Evolutionary conservation across 2,888 invertebrate species (phyloP), one percentile per base, ranked within the genome.

Genomic region (Trilocha varians): DNA sequence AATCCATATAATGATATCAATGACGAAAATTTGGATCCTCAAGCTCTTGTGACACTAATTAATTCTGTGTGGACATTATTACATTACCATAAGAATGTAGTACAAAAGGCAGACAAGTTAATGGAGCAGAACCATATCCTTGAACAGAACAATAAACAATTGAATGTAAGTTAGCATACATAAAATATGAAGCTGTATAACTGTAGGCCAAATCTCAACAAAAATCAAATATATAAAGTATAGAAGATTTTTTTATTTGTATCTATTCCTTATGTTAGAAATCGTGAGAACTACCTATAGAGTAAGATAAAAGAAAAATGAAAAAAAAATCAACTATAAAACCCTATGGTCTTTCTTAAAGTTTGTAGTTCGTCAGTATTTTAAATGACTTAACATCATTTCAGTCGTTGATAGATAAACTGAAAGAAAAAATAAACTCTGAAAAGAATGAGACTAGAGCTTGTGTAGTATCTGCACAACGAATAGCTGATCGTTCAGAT

Each of bases 401-500:
- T 25, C 42, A 84, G 84, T 62, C 54, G 13, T 51, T 63, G 41
- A 49, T 77, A 6, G 57, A 52, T n/a, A 70, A 55, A 41, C 47
- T 79, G 3, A 80, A 76, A 52, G 65, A 70, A 15, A 75, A 70
- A 50, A 55, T 83, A 32, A 65, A 50, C 44, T 47, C 45, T 3
- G 82, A 83, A 46, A 78, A 78, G 50, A 78, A 77, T 67, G 79
- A 82, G 57, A 65, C 83, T 2, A 75, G 65, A 50, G 76, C 83
- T 11, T 85, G 84, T 63, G 70, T 84, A 18, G 79, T 78, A 25
- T 73, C 82, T 36, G 82, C 80, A 1, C 83, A 78, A 48, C 70
- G 77, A 45, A 69, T 80, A 34, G 68, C 83, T 0, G 82, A 83
- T 43, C 74, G 68, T 35, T 79, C 79, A n/a, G 73, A 78, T 50